A percentile compares a stretch with the other conserved stretches of the same genome.
phyloP scores from a whole-genome alignment of 1,140 invertebrate genomes.

The Liolophura sinensis region DNA sequence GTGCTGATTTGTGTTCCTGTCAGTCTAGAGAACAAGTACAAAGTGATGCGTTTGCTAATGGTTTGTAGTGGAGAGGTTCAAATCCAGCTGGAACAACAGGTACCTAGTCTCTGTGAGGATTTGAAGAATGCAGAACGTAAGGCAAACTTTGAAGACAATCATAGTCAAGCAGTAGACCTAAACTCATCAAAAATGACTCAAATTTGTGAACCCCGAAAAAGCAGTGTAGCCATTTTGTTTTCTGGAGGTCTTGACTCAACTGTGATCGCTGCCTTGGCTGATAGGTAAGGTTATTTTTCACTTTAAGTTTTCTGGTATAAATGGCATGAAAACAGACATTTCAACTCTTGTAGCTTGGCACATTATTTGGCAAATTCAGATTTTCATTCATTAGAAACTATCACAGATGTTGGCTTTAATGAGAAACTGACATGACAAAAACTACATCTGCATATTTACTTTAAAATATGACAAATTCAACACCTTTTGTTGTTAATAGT shows the following conservation, averaged over 20 bases:
- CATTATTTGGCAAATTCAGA: too few relatives aligned
- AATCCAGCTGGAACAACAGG: constrained; percentile 70
- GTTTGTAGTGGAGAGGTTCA: constrained; percentile 61
- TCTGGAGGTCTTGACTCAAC: constrained; percentile 96
- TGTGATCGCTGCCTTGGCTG: constrained; percentile 78
- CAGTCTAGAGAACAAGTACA: background rate
- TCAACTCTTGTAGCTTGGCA: too few relatives aligned
- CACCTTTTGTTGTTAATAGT: too few relatives aligned
- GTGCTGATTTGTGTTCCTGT: background rate
- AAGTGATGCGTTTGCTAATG: too few relatives aligned
- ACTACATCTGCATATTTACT: too few relatives aligned
- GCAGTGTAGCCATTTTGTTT: constrained; percentile 85
- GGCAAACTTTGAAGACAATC: background rate
- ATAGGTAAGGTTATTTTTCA: constrained; percentile 61
- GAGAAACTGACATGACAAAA: too few relatives aligned
- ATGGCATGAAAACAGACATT: too few relatives aligned
- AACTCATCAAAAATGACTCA: constrained; percentile 13
- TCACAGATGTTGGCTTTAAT: too few relatives aligned
- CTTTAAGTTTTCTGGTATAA: background rate
- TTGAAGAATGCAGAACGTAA: constrained; percentile 4
- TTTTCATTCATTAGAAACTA: too few relatives aligned
- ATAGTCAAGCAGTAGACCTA: background rate
- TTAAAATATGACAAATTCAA: too few relatives aligned
- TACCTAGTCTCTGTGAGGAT: constrained; percentile 51
- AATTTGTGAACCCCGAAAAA: constrained; percentile 60